Percentiles rank a stretch among this genome's conserved stretches.
phyloP scores from a whole-genome alignment of 2,888 invertebrate species.

The Microctonus aethiopoides region DNA sequence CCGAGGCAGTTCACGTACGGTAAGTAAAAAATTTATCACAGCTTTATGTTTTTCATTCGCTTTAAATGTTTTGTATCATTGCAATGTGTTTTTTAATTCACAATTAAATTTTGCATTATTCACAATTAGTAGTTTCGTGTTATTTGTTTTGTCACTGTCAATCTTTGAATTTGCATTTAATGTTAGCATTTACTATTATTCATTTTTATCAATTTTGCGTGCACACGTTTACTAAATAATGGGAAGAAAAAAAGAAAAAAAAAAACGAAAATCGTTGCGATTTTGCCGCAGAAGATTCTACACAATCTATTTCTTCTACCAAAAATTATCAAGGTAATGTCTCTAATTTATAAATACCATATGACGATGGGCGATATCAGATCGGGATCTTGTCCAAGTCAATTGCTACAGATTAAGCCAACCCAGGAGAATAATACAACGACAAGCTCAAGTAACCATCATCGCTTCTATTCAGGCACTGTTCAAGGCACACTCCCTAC shows the following conservation, averaged over 20 bases:
- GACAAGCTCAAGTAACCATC: constrained; percentile 49
- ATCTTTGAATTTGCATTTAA: constrained; percentile 14
- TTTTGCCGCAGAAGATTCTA: background rate
- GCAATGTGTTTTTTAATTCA: constrained; percentile 24
- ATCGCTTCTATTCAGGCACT: constrained; percentile 65
- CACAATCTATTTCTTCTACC: background rate
- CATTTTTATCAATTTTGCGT: no score
- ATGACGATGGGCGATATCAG: constrained; percentile 67
- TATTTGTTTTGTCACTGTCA: background rate
- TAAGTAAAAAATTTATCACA: constrained; percentile 61
- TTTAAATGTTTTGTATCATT: constrained; percentile 30
- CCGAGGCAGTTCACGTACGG: constrained; percentile 83
- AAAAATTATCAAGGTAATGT: constrained; percentile 12
- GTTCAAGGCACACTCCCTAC: constrained; percentile 62
- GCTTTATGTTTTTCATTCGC: constrained; percentile 39
- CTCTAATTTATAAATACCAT: constrained; percentile 30
- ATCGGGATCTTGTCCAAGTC: constrained; percentile 93
- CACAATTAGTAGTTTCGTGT: constrained; percentile 3
- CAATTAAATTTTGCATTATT: constrained; percentile 20
- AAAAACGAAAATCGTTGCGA: background rate
- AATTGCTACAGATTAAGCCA: constrained; percentile 81
- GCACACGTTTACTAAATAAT: background rate
- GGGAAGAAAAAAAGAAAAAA: background rate
- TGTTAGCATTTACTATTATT: constrained; percentile 2
- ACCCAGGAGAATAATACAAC: constrained; percentile 65